Base-by-base conservation (phyloP, 2,797 vertebrate species). In the Bothrops alternatus region DNA sequence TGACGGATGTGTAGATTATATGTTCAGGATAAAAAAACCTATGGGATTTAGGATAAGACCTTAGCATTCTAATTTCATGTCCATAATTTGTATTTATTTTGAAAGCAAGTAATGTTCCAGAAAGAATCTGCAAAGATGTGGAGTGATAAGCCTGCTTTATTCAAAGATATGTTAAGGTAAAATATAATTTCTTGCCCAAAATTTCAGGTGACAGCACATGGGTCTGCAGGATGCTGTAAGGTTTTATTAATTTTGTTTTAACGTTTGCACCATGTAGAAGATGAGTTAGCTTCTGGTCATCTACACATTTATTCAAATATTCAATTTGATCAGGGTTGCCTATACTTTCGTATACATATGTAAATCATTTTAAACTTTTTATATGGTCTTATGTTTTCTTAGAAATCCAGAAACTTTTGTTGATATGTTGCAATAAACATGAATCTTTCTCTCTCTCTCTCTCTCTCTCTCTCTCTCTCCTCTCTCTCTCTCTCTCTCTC, bases 21-120 rank as follows among this genome's bases (percentile, higher is more conserved):
- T 57, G 92, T 96, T 95, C 93, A 93, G 26, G 58, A 78, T 85
- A 93, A 91, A 37, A 42, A 73, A 56, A 88, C 82, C 47, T 42
- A 63, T 93, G 73, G 37, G 58, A 94, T 86, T 96, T 93, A 95
- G 93, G 94, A 95, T 60, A 95, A 97, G 92, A 55, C 92, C 91
- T 92, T 90, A 63, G 95, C 93, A 94, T 96, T 93, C 82, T 95
- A 95, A 96, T 95, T 96, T 95, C 92, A 94, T 93, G 94, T 94
- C 93, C 94, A 96, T 58, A 94, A 95, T 93, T 96, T 89, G 91
- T 92, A 92, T 95, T 94, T 93, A 88, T 91, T 95, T 91, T 95
- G 23, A 93, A 96, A 91, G 63, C 93, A 96, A 94, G 73, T 4
- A 57, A 8, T 1, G n/a, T 37, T 82, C 11, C 58, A 47, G 93